Percentiles rank a stretch among this genome's conserved stretches.
These are phyloP conservation scores for Onychorhynchus coronatus DNA, from an alignment of 2,113 vertebrate species.

Conservation along the genomic window DNA sequence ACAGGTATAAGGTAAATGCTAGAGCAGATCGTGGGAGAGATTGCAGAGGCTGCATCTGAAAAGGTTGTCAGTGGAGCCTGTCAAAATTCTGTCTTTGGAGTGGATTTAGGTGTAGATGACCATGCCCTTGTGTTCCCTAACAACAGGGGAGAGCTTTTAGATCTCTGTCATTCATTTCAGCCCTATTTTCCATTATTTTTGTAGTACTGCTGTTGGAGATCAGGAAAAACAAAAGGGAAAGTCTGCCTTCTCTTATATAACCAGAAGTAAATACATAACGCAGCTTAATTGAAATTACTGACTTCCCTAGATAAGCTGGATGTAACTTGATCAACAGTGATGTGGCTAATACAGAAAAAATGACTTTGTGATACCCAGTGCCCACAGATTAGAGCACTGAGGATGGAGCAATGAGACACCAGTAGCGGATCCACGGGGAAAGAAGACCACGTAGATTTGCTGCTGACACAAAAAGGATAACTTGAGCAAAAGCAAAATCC, in stretches of 20 bases:
- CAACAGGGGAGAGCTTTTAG: not conserved
- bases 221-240: not conserved
- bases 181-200: not conserved
- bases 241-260: not conserved
- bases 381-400: not conserved
- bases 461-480: not conserved
- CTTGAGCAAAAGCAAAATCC: not conserved
- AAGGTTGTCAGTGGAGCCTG: not conserved
- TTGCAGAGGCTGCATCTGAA: not conserved
- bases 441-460: not conserved
- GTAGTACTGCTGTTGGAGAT: not conserved
- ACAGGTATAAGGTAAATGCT: not conserved
- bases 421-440: rapidly evolving
- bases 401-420: not conserved
- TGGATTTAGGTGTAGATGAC: not conserved
- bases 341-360: not conserved
- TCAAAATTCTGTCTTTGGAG: not conserved
- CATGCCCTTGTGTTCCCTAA: not conserved
- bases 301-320: slow-evolving; percentile 3
- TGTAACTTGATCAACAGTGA: not conserved
- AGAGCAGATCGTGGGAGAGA: not conserved
- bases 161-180: not conserved
- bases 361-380: not conserved
- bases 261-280: not conserved
- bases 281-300: slow-evolving; percentile 21